These are phyloP conservation scores for Punctoribates punctum DNA, from an alignment of 2,888 invertebrate genomes.

Conservation along the genomic window DNA sequence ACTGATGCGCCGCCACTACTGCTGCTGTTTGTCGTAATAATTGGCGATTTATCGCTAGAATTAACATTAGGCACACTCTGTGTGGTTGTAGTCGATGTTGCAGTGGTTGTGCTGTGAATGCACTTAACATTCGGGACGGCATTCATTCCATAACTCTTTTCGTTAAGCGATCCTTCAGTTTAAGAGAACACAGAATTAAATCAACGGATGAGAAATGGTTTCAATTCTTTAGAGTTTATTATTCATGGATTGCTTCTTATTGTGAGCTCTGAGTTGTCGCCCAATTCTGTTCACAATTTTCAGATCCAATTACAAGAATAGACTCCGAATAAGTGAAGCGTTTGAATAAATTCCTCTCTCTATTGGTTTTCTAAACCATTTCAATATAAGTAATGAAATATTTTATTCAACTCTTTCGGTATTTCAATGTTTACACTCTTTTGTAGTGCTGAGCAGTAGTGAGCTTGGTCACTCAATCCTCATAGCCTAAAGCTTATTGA, in stretches of 20 bases:
- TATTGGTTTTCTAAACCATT: too few species aligned
- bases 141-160: neutral
- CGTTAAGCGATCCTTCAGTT: neutral
- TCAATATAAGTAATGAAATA: too few species aligned
- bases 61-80: conserved; percentile 17
- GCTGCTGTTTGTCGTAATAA: neutral
- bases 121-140: conserved; percentile 25
- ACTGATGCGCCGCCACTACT: neutral
- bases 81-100: neutral
- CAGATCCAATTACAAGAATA: neutral
- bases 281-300: neutral
- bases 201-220: too few species aligned
- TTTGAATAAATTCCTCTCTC: neutral
- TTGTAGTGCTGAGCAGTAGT: too few species aligned
- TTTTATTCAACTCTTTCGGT: too few species aligned
- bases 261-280: too few species aligned
- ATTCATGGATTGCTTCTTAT: too few species aligned
- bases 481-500: too few species aligned
- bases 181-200: neutral
- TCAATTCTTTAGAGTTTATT: too few species aligned
- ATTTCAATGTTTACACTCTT: too few species aligned
- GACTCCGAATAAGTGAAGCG: neutral
- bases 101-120: conserved; percentile 8
- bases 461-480: too few species aligned
- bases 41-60: conserved; percentile 4